A percentile compares a stretch with the other conserved stretches of the same genome.
Evolutionary conservation across 2,797 vertebrate species (phyloP).

Genomic region (Typhlichthys eigenmanni): DNA sequence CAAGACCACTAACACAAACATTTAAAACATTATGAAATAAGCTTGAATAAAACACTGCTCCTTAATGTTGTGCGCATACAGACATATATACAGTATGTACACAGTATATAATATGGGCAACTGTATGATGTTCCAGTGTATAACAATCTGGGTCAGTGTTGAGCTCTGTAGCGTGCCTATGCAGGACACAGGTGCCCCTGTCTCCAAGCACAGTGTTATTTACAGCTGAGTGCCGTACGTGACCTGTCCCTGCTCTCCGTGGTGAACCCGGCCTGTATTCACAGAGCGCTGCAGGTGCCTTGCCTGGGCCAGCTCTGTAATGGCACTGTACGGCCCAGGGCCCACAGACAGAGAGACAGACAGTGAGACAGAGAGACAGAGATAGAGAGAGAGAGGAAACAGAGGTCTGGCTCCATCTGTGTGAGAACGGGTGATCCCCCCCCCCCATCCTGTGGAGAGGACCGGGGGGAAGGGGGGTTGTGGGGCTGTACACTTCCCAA

Average conservation of each 20-base stretch:
- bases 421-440: constrained; percentile 48
- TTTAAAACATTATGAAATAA: constrained; percentile 27
- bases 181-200: constrained; percentile 38
- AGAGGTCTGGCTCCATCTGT: constrained; percentile 79
- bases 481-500: constrained; percentile 42
- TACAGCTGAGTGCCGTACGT: constrained; percentile 30
- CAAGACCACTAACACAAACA: constrained; percentile 25
- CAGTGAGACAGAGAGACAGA: constrained; percentile 17
- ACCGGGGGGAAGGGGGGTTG: constrained; percentile 25
- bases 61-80: constrained; percentile 4
- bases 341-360: constrained; percentile 16
- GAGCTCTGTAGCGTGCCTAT: too few relatives aligned
- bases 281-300: constrained; percentile 60
- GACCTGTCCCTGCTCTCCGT: constrained; percentile 30
- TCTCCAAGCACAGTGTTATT: constrained; percentile 39
- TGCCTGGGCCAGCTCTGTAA: constrained; percentile 35
- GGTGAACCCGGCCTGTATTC: constrained; percentile 46
- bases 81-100: too few relatives aligned
- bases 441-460: constrained; percentile 50
- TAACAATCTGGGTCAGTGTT: constrained; percentile 20
- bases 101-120: constrained; percentile 3
- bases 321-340: constrained; percentile 6
- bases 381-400: constrained; percentile 51
- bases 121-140: not conserved
- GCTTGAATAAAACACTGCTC: constrained; percentile 15